Evolutionary conservation across 2,888 invertebrate species (phyloP), one percentile per base, ranked within the genome.

Genomic region (Noctua janthe): DNA sequence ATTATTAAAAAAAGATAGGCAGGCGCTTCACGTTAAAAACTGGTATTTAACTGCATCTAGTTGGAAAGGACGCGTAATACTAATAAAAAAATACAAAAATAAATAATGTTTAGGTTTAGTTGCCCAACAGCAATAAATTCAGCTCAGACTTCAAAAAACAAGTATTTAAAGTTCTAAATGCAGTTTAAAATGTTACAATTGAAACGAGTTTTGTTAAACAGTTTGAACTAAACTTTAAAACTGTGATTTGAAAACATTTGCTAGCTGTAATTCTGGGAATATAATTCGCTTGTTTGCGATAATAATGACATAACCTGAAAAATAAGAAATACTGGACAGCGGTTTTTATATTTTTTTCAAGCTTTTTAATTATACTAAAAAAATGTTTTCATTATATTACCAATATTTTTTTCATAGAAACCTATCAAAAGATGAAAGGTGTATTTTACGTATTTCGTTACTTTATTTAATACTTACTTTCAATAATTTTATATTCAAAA

Each of bases 141-240:
- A 56, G 23, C 15, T 74, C 56, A 51, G 20, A 67, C 20, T 82
- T 74, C 3, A 29, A 74, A 81, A 81, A 79, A 79, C 35, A 47
- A 82, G 3, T 51, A 59, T 69, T 64, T 43, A 74, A 82, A 80
- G 39, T 75, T 74, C 2, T 67, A 80, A 82, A 59, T 43, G 13
- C 49, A 49, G 29, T 51, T 67, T 82, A 29, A 82, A 82, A 56
- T 69, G 51, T 59, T 82, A 35, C 29, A 35, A 51, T 75, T 23
- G 11, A 43, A 82, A 59, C 56, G 1, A 80, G 59, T 75, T 67
- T 82, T 67, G 49, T 49, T 49, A 29, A 73, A 81, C 54, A 15
- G 13, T 74, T 54, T 4, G 11, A 49, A 17, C 56, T 11, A 8
- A 56, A 49, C 49, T 49, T 29, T 67, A 6, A 72, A 73, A 81